Evolutionary conservation across 2,888 invertebrate genomes (phyloP), one percentile per base, ranked within the genome.

Genomic region (Eledona agricola): DNA sequence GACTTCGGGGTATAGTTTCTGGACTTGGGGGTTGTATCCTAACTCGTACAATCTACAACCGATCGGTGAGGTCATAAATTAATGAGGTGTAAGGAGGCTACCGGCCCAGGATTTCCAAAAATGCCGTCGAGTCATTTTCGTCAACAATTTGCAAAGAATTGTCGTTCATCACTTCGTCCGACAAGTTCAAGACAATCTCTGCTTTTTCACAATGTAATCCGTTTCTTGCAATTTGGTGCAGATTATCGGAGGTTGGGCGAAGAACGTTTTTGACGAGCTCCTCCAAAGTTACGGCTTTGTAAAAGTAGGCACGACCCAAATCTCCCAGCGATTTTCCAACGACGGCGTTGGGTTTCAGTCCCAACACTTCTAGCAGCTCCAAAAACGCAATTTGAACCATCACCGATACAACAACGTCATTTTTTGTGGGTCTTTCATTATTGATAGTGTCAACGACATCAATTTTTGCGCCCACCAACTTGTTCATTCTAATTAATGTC

Each of bases 291-390:
- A 96, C 83, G 56, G 88, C 87, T 0, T 90, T 91, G 72, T 96
- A 94, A 2, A 91, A 93, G 77, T 96, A 96, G 0, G 90, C 94
- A 72, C 94, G 93, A 0, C 89, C 90, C 1, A 96, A 78, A 72
- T 96, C 95, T 6, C 96, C 96, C 0, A 91, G 88, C 2, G 94
- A 94, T 74, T 93, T 91, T 1, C 95, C 73, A 15, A 68, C 57
- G 5, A 66, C 45, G 3, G 46, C 45, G 23, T 63, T 61, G 2
- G 66, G 63, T n/a, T 59, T 43, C 1, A 75, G 7, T 31, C 80
- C 79, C 46, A 83, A 60, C 4, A 77, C 67, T 63, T 78, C 81
- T 20, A 84, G 62, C 1, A 84, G 56, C 55, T 83, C 81, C 57
- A 65, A 58, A 3, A 74, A 32, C 13, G 64, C 67, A 19, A 73